phyloP scores from a whole-genome alignment of 2,113 vertebrate species.

The Morone saxatilis region DNA sequence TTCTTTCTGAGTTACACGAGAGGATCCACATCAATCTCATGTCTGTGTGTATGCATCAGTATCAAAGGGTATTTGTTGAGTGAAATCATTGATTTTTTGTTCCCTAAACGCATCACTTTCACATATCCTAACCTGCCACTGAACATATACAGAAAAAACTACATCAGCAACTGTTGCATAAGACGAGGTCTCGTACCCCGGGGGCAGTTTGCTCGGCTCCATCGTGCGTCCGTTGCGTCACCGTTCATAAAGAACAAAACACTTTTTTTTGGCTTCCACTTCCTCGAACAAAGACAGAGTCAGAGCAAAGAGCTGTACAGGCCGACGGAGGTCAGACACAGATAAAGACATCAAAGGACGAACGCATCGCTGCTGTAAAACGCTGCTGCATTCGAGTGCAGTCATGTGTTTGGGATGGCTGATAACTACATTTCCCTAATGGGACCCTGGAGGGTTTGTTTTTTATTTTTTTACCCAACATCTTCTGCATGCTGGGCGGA shows the following conservation, averaged over 20 bases:
- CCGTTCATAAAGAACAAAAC: background rate
- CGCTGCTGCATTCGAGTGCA: background rate
- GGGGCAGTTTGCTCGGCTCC: background rate
- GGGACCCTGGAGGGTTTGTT: constrained; percentile 29
- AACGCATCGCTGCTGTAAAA: too few species aligned
- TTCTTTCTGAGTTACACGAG: too few species aligned
- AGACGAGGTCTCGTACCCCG: too few species aligned
- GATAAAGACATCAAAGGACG: background rate
- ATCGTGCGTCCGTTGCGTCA: background rate
- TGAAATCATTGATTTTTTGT: too few species aligned
- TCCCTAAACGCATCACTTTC: too few species aligned
- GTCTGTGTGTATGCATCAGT: too few species aligned
- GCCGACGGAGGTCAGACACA: background rate
- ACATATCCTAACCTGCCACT: too few species aligned
- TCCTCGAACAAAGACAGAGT: background rate
- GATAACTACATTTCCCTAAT: constrained; percentile 41
- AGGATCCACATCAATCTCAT: too few species aligned
- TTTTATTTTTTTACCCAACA: constrained; percentile 5
- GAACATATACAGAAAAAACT: too few species aligned
- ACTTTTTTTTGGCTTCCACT: background rate
- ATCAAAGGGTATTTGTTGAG: too few species aligned
- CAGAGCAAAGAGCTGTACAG: background rate
- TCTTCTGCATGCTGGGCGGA: background rate
- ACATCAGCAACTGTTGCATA: too few species aligned
- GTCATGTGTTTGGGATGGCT: background rate